These are phyloP conservation scores for Panulirus ornatus DNA, from an alignment of 1,140 invertebrate species.

Conservation along the genomic window DNA sequence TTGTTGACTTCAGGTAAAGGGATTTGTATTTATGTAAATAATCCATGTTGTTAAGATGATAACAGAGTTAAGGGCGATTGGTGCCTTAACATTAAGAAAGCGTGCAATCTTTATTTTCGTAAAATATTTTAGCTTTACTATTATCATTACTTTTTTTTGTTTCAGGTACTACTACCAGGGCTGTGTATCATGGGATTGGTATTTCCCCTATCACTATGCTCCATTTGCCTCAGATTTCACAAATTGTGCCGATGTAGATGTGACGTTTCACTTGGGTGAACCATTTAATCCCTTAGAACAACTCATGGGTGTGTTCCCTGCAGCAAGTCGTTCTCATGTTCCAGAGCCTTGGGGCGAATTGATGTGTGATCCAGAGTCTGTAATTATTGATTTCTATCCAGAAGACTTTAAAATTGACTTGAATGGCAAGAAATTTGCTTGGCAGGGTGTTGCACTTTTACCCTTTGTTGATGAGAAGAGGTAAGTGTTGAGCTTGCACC, in stretches of 20 bases:
- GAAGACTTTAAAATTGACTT: slow-evolving; percentile 98
- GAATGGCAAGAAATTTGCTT: slow-evolving; percentile 99
- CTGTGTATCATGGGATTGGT: slow-evolving; percentile 99
- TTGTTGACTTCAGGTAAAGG: too few relatives aligned
- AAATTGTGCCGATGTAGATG: slow-evolving; percentile 87
- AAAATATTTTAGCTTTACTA: too few relatives aligned
- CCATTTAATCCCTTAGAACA: slow-evolving; percentile 98
- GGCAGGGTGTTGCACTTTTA: slow-evolving; percentile 98
- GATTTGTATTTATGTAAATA: too few relatives aligned
- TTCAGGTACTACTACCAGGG: slow-evolving; percentile 82
- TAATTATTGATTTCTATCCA: slow-evolving; percentile 99
- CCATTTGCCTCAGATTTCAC: slow-evolving; percentile 99
- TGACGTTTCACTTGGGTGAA: slow-evolving; percentile 81
- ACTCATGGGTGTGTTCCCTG: slow-evolving; percentile 99
- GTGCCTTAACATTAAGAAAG: too few relatives aligned
- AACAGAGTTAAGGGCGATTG: too few relatives aligned
- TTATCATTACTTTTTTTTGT: too few relatives aligned
- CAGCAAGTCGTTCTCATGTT: slow-evolving; percentile 95
- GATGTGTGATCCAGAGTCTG: slow-evolving; percentile 95
- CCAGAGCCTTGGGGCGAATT: slow-evolving; percentile 95
- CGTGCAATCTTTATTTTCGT: too few relatives aligned
- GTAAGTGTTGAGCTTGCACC: slow-evolving; percentile 37
- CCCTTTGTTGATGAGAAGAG: slow-evolving; percentile 97
- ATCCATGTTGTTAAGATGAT: too few relatives aligned
- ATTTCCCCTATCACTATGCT: slow-evolving; percentile 99